A percentile compares a stretch with the other conserved stretches of the same genome.
phyloP scores from a whole-genome alignment of 1,140 invertebrate genomes.

The Trichonephila clavipes region DNA sequence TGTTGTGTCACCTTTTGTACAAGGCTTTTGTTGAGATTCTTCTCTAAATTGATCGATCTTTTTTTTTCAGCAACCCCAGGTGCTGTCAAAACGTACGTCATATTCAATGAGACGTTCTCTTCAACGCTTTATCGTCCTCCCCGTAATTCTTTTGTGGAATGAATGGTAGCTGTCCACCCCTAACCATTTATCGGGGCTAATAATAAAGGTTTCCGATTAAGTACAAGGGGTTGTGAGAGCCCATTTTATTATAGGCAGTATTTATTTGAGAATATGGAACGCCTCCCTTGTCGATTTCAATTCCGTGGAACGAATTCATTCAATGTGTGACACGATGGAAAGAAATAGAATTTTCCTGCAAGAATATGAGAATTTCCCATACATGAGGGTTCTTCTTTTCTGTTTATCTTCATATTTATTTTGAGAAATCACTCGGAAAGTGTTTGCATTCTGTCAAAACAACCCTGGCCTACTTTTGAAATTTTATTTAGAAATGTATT shows the following conservation, averaged over 20 bases:
- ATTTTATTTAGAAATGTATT: not conserved
- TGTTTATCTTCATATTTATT: not conserved
- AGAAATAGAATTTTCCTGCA: not conserved
- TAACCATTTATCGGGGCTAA: constrained; percentile 46
- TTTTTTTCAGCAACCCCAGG: not conserved
- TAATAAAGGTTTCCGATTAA: constrained; percentile 60
- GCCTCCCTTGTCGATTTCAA: not conserved
- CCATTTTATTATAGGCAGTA: not conserved
- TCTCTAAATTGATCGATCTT: constrained; percentile 4
- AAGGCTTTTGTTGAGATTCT: constrained; percentile 4
- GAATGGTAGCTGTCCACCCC: constrained; percentile 10
- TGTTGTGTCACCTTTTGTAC: not conserved
- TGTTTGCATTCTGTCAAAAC: not conserved
- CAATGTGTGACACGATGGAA: not conserved
- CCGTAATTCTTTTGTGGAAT: not conserved
- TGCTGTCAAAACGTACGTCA: constrained; percentile 31
- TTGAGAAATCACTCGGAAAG: not conserved
- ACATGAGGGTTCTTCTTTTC: no score
- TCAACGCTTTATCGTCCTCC: not conserved
- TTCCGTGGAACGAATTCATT: not conserved
- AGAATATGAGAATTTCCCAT: not conserved
- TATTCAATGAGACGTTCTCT: not conserved
- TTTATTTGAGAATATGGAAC: constrained; percentile 37
- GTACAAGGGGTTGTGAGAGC: not conserved
- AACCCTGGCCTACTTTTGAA: not conserved